phyloP scores from a whole-genome alignment of 2,888 invertebrate genomes.

The Cataglyphis livida region DNA sequence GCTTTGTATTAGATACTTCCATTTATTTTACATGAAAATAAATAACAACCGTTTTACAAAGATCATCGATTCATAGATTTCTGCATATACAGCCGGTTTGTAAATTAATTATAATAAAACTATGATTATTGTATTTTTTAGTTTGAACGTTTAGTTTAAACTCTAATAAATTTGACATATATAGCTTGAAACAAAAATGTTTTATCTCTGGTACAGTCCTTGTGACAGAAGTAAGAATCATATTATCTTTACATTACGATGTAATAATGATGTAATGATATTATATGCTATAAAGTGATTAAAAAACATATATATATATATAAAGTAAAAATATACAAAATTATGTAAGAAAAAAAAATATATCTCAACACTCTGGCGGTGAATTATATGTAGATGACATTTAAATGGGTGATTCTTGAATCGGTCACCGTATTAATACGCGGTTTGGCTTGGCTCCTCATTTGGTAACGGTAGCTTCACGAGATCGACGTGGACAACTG shows the following conservation, averaged over 20 bases:
- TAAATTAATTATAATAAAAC: constrained; percentile 31
- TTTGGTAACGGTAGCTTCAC: constrained; percentile 38
- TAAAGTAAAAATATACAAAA: neutral
- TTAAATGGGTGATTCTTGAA: neutral
- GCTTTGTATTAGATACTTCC: constrained; percentile 54
- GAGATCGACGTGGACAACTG: constrained; percentile 60
- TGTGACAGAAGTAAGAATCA: neutral
- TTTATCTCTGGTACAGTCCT: neutral
- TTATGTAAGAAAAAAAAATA: neutral
- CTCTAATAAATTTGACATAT: neutral
- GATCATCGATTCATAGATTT: constrained; percentile 4
- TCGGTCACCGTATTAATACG: constrained; percentile 30
- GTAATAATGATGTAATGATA: neutral
- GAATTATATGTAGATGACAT: constrained; percentile 5
- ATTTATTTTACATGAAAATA: constrained; percentile 37
- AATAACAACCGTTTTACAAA: constrained; percentile 10
- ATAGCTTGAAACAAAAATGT: neutral
- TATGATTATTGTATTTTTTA: neutral
- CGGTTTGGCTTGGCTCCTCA: constrained; percentile 18
- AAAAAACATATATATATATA: neutral
- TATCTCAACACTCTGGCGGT: neutral
- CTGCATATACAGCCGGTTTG: neutral
- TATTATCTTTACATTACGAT: neutral
- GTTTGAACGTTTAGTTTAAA: no score
- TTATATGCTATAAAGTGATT: neutral